Evolutionary conservation across 92 coral and sea anemone species (phyloP), one percentile per base, ranked within the genome.

Genomic region (Umimayanthus chanpuru): DNA sequence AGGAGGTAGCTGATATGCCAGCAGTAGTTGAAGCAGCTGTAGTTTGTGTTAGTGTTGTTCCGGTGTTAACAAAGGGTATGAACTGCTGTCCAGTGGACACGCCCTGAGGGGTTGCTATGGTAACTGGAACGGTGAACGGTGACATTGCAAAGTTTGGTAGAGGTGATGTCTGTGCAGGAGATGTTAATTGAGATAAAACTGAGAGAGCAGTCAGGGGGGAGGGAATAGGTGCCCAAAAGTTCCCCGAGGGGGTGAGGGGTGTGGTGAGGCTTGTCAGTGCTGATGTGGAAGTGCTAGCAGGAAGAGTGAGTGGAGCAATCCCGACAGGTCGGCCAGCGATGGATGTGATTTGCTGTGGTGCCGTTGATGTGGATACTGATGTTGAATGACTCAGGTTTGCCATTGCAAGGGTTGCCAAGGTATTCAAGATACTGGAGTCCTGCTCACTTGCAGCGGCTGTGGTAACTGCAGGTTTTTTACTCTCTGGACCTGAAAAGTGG

Each of bases 121-220:
- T 92, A 50, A 97, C 91, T 38, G 99, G 99, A 91, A 97, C 91
- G 1, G 96, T 91, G 85, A 97, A 94, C 41, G 98, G 99, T 36
- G 95, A 92, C 98, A 95, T 93, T n/a, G 98, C 92, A 26, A 95
- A 90, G 92, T 90, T 95, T 11, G 95, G 93, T 28, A 97, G 91
- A 15, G 99, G 99, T 25, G 98, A 96, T 2, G 98, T 94, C 79
- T 97, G 99, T 78, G 96, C 93, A 14, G 98, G 98, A 12, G 94
- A 90, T 38, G 98, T 94, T 65, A 96, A 91, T 0, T 98, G 92
- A 15, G 99, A 96, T 58, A 97, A 87, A 47, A 98, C 97, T 7
- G 99, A 97, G 73, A 97, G 89, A 30, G 99, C 99, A 28, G 97
- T 98, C 43, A 97, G 92, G 36, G 99, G 99, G 1, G 99, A 97